phyloP scores from a whole-genome alignment of 2,113 vertebrate genomes.

The Sisor rabdophorus region DNA sequence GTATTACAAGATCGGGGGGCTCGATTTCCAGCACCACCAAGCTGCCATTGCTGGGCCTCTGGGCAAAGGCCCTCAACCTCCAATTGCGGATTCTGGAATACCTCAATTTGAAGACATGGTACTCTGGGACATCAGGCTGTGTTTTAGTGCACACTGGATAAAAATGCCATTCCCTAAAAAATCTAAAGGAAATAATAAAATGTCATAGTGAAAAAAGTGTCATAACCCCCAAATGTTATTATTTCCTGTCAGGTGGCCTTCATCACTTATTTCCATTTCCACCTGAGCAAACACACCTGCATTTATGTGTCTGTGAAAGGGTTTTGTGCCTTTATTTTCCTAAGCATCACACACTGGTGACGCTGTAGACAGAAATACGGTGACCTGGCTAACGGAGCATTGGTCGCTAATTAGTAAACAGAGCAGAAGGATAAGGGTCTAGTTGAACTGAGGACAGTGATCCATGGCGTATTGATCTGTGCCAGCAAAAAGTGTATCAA shows the following conservation, averaged over 20 bases:
- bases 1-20: too few species aligned
- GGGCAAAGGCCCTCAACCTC: too few species aligned
- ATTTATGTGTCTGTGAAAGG: not conserved
- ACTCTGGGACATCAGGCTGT: too few species aligned
- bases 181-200: too few species aligned
- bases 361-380: too few species aligned
- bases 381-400: not conserved
- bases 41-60: too few species aligned
- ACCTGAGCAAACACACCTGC: not conserved
- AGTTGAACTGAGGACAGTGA: conserved; percentile 16
- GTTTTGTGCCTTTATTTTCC: not conserved
- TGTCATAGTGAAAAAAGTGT: not conserved
- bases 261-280: not conserved
- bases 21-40: too few species aligned
- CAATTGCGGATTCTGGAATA: too few species aligned
- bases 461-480: conserved; percentile 34
- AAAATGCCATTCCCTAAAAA: not conserved
- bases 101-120: too few species aligned
- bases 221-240: not conserved
- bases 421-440: conserved; percentile 17
- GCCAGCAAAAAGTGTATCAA: conserved; percentile 41
- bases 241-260: not conserved
- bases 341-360: not conserved
- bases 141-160: not conserved
- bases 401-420: not conserved